Base-by-base conservation (phyloP, 2,888 invertebrate species). In the Plagodis pulveraria region DNA sequence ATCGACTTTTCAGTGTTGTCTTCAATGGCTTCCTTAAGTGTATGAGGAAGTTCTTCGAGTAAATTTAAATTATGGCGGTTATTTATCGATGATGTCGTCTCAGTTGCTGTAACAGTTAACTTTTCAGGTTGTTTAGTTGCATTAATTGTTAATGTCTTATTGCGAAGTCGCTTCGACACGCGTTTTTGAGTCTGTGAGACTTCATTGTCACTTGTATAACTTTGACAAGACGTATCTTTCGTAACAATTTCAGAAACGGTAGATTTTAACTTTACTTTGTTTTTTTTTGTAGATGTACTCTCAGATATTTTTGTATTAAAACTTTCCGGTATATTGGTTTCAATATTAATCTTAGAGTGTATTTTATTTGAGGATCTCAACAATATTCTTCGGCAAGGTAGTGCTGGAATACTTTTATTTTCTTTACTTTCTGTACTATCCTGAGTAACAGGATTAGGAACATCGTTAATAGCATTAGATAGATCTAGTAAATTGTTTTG, bases 331-430 rank as follows among this genome's bases (percentile, higher is more conserved):
- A 43, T 5, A 5, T 55, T 0, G 44, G 55, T 49, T n/a, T 47
- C 51, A 11, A 51, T 44, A 42, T 8, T 50, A 33, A 47, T 47
- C 50, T 69, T 56, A 12, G 52, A 38, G 44, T 67, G 62, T 40
- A 74, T 46, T 62, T 76, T 79, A 65, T 82, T 82, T 22, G 82
- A 82, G 11, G 87, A 82, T 50, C 82, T 74, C 50, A 86, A 64
- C 35, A 81, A 56, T 59, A 82, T 83, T 9, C 81, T 76, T 32
- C 81, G 79, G 61, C 70, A 65, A 5, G 62, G 52, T 22, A 47
- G 45, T 47, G 32, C 2, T 10, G 54, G 9, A 9, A 60, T 58
- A 22, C 49, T 68, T 51, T 75, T 70, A 67, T 78, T 82, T 72
- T 83, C 79, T 68, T 81, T 79, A 49, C 57, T 70, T 54, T 74